A percentile compares a stretch with the other conserved stretches of the same genome.
phyloP scores from a whole-genome alignment of 2,888 invertebrate species.

The Nomada ruficornis region DNA sequence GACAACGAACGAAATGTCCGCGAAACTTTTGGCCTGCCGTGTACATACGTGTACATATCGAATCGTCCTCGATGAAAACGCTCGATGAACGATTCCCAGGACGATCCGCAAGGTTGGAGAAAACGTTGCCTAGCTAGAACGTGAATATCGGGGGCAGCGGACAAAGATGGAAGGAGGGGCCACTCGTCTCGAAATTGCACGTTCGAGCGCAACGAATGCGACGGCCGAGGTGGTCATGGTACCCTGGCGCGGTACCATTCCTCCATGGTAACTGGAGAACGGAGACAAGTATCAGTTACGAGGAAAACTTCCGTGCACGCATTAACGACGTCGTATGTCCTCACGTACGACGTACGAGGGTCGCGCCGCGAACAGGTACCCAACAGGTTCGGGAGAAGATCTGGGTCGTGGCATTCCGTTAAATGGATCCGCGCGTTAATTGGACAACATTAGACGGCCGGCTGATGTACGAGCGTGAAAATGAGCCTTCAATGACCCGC shows the following conservation, averaged over 20 bases:
- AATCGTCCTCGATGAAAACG: not conserved
- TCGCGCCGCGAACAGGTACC: conserved; percentile 67
- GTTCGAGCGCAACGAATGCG: conserved; percentile 72
- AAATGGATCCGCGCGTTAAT: conserved; percentile 45
- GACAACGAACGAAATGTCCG: no score
- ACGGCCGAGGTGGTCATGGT: conserved; percentile 70
- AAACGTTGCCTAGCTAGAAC: conserved; percentile 40
- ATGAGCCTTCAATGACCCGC: not conserved
- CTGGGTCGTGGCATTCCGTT: conserved; percentile 68
- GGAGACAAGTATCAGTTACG: conserved; percentile 81
- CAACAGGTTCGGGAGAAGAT: conserved; percentile 70
- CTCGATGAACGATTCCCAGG: conserved; percentile 45
- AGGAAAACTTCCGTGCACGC: conserved; percentile 80
- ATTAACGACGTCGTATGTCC: conserved; percentile 73
- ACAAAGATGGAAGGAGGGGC: conserved; percentile 46
- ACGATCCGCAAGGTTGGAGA: conserved; percentile 40
- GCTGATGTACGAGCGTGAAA: not conserved
- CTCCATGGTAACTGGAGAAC: conserved; percentile 79
- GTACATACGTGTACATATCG: no score
- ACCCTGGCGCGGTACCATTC: conserved; percentile 75
- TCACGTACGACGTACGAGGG: conserved; percentile 65
- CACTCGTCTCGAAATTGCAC: conserved; percentile 69
- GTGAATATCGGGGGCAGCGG: conserved; percentile 61
- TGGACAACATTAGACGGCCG: conserved; percentile 37
- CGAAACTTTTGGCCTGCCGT: no score